phyloP scores from a whole-genome alignment of 2,113 vertebrate species.

The Maccullochella peelii region DNA sequence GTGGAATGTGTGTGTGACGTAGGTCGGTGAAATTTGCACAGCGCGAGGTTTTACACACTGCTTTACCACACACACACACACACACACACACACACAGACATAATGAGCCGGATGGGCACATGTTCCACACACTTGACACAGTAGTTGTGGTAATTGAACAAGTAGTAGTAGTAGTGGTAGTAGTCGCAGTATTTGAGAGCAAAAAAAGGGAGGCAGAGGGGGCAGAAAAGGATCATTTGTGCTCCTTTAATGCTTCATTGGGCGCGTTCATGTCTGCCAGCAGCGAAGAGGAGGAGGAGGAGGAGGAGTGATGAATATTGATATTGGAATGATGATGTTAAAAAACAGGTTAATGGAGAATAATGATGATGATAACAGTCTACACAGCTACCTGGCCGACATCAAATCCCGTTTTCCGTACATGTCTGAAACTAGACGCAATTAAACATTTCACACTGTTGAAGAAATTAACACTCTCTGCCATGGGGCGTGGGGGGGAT shows the following conservation, averaged over 20 bases:
- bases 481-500: too few relatives aligned
- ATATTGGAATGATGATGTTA: too few relatives aligned
- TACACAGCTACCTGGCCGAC: neutral
- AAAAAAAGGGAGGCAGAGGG: neutral
- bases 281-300: neutral
- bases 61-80: conserved; percentile 21
- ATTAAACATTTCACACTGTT: neutral
- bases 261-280: conserved; percentile 7
- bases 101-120: neutral
- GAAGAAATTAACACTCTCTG: neutral
- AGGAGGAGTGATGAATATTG: conserved; percentile 6
- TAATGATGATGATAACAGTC: neutral
- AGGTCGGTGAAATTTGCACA: neutral
- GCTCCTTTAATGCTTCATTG: conserved; percentile 28
- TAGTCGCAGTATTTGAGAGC: neutral
- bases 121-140: neutral
- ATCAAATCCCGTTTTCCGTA: neutral
- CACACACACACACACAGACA: neutral
- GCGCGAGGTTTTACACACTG: neutral
- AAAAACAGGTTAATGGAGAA: conserved; percentile 30
- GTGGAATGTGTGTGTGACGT: conserved; percentile 54
- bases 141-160: neutral
- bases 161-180: neutral
- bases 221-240: neutral
- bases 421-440: neutral